These are phyloP conservation scores for Hypocryptadius cinnamomeus DNA, from an alignment of 2,113 vertebrate genomes.

Conservation along the genomic window DNA sequence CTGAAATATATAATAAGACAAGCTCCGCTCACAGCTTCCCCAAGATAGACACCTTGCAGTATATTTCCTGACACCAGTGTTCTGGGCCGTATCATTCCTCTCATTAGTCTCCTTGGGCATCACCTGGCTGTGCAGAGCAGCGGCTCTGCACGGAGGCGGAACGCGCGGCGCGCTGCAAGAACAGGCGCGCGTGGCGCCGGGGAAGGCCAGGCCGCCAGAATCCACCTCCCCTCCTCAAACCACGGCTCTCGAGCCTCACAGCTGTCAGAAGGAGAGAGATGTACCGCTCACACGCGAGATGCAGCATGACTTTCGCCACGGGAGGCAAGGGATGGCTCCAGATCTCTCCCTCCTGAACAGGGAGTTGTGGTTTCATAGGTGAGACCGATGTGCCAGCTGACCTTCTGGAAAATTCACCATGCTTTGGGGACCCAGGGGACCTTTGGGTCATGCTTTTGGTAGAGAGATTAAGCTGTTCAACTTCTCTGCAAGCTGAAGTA, in stretches of 20 bases:
- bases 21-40: background rate
- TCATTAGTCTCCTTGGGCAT: slow-evolving; percentile 54
- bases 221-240: background rate
- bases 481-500: background rate
- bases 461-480: background rate
- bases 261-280: background rate
- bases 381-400: background rate
- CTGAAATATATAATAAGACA: slow-evolving; percentile 43
- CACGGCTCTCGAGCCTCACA: background rate
- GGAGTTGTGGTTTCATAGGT: background rate
- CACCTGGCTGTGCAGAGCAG: slow-evolving; percentile 25
- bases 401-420: background rate
- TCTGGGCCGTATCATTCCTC: slow-evolving; percentile 39
- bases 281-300: background rate
- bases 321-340: background rate
- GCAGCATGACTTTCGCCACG: background rate
- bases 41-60: slow-evolving; percentile 44
- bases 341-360: background rate
- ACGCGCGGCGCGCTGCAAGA: background rate
- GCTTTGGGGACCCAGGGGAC: background rate
- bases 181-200: background rate
- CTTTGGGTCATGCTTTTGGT: background rate
- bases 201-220: background rate
- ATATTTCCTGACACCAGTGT: slow-evolving; percentile 40
- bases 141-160: background rate